These are phyloP conservation scores for Idaea dimidiata DNA, from an alignment of 2,888 invertebrate species.

Conservation along the genomic window DNA sequence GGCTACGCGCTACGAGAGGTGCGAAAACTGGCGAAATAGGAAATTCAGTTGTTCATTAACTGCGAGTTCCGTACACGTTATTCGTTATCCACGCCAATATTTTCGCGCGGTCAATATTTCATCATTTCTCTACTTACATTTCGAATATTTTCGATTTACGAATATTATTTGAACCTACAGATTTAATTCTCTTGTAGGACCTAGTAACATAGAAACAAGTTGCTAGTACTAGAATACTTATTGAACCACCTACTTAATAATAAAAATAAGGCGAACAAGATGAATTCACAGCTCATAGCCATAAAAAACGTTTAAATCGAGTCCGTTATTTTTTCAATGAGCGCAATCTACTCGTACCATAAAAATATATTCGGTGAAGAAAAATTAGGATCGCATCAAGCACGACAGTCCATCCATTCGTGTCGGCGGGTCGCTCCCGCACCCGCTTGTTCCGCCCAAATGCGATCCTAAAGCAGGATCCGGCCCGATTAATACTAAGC, in stretches of 20 bases:
- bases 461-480: constrained; percentile 63
- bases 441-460: constrained; percentile 35
- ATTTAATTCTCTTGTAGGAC: not conserved
- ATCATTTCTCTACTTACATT: not conserved
- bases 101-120: not conserved
- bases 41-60: constrained; percentile 15
- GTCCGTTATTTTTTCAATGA: constrained; percentile 25
- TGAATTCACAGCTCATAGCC: constrained; percentile 13
- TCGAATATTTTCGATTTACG: not conserved
- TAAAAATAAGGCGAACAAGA: constrained; percentile 9
- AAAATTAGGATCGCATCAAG: constrained; percentile 66
- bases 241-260: not conserved
- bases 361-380: constrained; percentile 60
- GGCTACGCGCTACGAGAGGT: constrained; percentile 55
- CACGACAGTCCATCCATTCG: constrained; percentile 72
- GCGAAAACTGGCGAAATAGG: constrained; percentile 17
- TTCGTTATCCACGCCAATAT: not conserved
- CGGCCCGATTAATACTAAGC: constrained; percentile 77
- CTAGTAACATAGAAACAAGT: not conserved
- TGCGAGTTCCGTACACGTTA: constrained; percentile 6
- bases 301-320: not conserved
- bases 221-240: not conserved
- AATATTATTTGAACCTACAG: not conserved
- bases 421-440: constrained; percentile 36
- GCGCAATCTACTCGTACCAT: constrained; percentile 25